phyloP scores from a whole-genome alignment of 2,797 vertebrate genomes.

The Cryptoprocta ferox region DNA sequence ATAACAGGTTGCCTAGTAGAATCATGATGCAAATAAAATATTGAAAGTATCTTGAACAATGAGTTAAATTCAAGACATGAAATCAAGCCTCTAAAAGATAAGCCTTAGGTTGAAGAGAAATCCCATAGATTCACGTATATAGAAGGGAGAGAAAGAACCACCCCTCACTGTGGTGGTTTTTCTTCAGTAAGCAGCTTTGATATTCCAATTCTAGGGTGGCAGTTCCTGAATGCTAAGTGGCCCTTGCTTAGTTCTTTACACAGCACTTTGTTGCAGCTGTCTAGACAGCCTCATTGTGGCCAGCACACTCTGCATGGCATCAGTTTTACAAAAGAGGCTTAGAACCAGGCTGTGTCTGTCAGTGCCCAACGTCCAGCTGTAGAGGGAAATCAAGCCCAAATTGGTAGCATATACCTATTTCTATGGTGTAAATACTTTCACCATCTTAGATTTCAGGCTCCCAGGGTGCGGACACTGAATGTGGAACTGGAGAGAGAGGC shows the following conservation, averaged over 20 bases:
- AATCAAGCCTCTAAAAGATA: neutral
- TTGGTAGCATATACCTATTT: neutral
- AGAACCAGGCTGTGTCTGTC: too few species aligned
- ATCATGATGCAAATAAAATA: neutral
- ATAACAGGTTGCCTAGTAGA: neutral
- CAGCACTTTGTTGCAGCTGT: neutral
- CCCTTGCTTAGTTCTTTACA: neutral
- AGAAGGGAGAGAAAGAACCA: neutral
- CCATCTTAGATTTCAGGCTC: neutral
- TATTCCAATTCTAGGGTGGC: neutral
- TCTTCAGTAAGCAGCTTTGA: neutral
- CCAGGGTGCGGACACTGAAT: neutral
- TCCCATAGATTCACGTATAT: neutral
- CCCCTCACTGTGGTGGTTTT: neutral
- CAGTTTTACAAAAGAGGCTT: neutral
- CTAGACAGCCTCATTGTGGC: too few species aligned
- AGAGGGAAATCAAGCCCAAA: neutral
- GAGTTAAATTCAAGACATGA: conserved; percentile 29
- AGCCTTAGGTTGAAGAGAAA: neutral
- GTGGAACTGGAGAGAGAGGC: neutral
- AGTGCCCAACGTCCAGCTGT: neutral
- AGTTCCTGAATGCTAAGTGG: neutral
- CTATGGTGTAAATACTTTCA: neutral
- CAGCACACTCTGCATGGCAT: neutral
- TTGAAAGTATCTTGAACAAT: neutral